Evolutionary conservation across 2,113 vertebrate species (phyloP).

Genomic region (Leptodactylus fuscus): DNA sequence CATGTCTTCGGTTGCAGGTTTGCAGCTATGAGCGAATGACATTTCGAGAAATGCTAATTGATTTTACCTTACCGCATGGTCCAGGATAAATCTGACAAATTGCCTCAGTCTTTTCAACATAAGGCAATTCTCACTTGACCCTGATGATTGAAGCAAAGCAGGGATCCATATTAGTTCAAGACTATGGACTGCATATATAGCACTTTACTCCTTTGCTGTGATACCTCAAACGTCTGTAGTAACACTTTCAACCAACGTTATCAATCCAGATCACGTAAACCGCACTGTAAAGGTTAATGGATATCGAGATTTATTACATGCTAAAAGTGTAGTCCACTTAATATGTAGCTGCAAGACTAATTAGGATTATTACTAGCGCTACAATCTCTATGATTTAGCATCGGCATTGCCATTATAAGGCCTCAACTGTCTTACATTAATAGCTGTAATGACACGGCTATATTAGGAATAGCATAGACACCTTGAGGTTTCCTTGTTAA

Average conservation of each 20-base stretch:
- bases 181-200: neutral
- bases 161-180: neutral
- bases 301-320: slow-evolving; percentile 12
- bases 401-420: neutral
- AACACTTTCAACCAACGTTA: neutral
- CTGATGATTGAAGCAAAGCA: neutral
- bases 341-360: neutral
- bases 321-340: neutral
- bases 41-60: neutral
- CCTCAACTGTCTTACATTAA: neutral
- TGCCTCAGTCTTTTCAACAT: neutral
- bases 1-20: neutral
- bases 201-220: neutral
- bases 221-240: neutral
- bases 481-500: no score
- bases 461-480: neutral
- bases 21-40: neutral
- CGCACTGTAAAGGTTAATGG: slow-evolving; percentile 27
- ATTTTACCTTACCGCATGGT: neutral
- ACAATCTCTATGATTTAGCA: neutral
- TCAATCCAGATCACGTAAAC: neutral
- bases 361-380: neutral
- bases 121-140: neutral
- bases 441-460: neutral
- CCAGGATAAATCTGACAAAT: neutral